These are phyloP conservation scores for Cosmopolites sordidus DNA, from an alignment of 2,888 invertebrate species.

Conservation along the genomic window DNA sequence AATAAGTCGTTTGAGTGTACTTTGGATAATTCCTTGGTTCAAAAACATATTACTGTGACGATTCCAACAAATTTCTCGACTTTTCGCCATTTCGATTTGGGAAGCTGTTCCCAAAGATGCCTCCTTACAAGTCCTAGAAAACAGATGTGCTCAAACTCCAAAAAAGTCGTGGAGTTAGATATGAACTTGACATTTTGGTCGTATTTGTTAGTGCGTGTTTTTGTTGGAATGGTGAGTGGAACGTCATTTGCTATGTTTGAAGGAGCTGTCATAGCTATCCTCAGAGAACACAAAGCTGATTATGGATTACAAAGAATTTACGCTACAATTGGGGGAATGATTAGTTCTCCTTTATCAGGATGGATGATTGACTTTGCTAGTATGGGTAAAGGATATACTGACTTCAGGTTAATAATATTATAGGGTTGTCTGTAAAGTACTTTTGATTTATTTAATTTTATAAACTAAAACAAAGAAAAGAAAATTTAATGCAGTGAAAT, in stretches of 20 bases:
- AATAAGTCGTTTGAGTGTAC: conserved; percentile 27
- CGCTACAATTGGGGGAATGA: conserved; percentile 73
- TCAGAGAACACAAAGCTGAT: conserved; percentile 71
- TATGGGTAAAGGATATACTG: conserved; percentile 63
- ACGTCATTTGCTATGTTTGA: conserved; percentile 78
- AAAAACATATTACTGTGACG: conserved; percentile 44
- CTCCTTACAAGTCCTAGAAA: conserved; percentile 56
- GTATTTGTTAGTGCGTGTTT: conserved; percentile 61
- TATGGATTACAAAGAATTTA: conserved; percentile 74
- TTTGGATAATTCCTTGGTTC: conserved; percentile 45
- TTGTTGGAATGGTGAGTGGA: conserved; percentile 65
- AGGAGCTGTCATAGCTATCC: conserved; percentile 72
- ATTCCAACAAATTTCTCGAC: conserved; percentile 45
- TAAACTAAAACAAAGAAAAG: too few species aligned
- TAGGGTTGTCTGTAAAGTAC: neutral
- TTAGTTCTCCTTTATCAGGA: conserved; percentile 73
- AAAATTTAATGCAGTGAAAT: too few species aligned
- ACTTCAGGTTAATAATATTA: conserved; percentile 59
- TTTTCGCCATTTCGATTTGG: conserved; percentile 46
- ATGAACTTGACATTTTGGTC: conserved; percentile 67
- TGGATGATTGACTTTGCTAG: conserved; percentile 72
- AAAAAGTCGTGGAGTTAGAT: conserved; percentile 59
- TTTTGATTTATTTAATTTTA: too few species aligned
- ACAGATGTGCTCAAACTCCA: conserved; percentile 57
- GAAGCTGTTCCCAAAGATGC: conserved; percentile 58